These are phyloP conservation scores for Cotesia glomerata DNA, from an alignment of 1,140 invertebrate species.

Conservation along the genomic window DNA sequence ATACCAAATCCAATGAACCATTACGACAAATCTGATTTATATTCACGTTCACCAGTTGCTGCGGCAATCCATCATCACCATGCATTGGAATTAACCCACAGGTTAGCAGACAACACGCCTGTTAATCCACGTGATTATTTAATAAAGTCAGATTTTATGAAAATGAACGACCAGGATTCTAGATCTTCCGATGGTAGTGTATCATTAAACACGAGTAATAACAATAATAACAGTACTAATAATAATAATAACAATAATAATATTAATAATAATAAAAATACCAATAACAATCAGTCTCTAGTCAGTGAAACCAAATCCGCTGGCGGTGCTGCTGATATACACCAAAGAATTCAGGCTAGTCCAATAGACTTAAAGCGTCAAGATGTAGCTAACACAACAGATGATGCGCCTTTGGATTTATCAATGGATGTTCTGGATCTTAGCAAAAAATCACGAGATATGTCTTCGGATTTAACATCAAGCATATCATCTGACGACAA, in stretches of 20 bases:
- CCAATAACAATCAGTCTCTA: slow-evolving; percentile 43
- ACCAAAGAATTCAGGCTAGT: slow-evolving; percentile 59
- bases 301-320: slow-evolving; percentile 57
- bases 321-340: slow-evolving; percentile 30
- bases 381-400: slow-evolving; percentile 14
- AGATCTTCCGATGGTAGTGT: slow-evolving; percentile 49
- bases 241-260: too few relatives aligned
- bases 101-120: slow-evolving; percentile 14
- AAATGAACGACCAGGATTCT: slow-evolving; percentile 48
- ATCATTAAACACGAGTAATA: slow-evolving; percentile 19
- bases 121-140: slow-evolving; percentile 13
- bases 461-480: slow-evolving; percentile 19
- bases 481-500: background rate
- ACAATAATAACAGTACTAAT: too few relatives aligned
- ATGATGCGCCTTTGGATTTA: slow-evolving; percentile 76
- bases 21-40: slow-evolving; percentile 32
- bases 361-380: slow-evolving; percentile 51
- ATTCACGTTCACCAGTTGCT: slow-evolving; percentile 25
- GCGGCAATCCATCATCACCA: background rate
- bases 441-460: slow-evolving; percentile 74
- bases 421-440: slow-evolving; percentile 86
- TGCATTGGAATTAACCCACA: slow-evolving; percentile 33
- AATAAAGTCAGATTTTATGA: slow-evolving; percentile 12
- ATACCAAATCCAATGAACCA: slow-evolving; percentile 19
- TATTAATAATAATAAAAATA: too few relatives aligned